Evolutionary conservation across 2,797 vertebrate genomes (phyloP).

Genomic region (Darevskia mixta): DNA sequence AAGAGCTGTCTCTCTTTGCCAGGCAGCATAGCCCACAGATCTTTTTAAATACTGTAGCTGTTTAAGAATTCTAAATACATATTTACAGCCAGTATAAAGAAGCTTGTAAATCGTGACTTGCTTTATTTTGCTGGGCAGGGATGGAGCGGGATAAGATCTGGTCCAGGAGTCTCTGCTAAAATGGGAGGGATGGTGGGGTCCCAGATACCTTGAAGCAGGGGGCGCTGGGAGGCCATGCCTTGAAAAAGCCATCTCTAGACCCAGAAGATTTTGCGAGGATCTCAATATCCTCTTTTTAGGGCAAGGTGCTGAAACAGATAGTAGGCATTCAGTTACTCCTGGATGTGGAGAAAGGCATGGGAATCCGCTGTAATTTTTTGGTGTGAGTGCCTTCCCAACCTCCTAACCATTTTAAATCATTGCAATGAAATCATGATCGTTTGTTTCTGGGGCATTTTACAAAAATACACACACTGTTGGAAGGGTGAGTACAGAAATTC

Average conservation of each 20-base stretch:
- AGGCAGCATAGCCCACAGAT: not conserved
- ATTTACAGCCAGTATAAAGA: not conserved
- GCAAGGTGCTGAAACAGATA: too few species aligned
- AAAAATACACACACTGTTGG: not conserved
- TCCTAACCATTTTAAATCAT: not conserved
- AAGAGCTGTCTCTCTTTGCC: not conserved
- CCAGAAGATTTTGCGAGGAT: not conserved
- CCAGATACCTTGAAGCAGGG: not conserved
- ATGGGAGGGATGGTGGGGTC: too few species aligned
- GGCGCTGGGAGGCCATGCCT: not conserved
- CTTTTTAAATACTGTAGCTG: not conserved
- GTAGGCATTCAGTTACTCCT: too few species aligned
- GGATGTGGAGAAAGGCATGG: too few species aligned
- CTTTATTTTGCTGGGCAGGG: not conserved
- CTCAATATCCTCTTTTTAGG: too few species aligned
- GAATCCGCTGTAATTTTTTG: too few species aligned
- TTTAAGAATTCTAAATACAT: not conserved
- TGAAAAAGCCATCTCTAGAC: not conserved
- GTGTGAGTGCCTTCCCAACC: too few species aligned
- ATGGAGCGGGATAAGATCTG: accelerated
- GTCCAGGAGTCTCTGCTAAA: too few species aligned
- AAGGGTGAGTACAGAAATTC: not conserved
- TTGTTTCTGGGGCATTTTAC: not conserved
- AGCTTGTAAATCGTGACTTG: not conserved
- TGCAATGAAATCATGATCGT: not conserved